These are phyloP conservation scores for Mormoops blainvillei DNA, from an alignment of 2,113 vertebrate genomes.

Conservation along the genomic window DNA sequence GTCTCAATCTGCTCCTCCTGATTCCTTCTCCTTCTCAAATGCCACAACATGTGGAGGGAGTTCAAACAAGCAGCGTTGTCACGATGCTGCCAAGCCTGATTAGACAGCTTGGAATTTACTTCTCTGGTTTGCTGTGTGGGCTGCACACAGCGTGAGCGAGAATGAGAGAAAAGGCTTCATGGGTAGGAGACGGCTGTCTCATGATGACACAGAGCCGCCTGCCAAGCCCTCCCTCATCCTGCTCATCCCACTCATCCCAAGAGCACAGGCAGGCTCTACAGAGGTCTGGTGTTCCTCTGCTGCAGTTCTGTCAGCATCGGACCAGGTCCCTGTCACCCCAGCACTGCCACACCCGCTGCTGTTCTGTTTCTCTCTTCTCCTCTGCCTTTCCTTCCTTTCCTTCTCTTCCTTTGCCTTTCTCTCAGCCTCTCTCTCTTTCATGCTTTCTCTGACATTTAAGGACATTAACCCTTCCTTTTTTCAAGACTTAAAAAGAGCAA, in stretches of 20 bases:
- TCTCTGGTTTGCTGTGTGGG: conserved; percentile 62
- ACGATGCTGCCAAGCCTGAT: conserved; percentile 56
- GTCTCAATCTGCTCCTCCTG: conserved; percentile 43
- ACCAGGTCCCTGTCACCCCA: not conserved
- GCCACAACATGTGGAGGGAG: conserved; percentile 53
- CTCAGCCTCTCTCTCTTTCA: not conserved
- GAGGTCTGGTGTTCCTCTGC: not conserved
- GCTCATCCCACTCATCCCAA: not conserved
- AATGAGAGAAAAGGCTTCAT: conserved; percentile 43
- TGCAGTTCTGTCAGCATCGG: not conserved
- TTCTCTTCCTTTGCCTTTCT: not conserved
- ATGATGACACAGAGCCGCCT: not conserved
- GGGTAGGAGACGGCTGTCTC: conserved; percentile 35
- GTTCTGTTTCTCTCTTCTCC: not conserved
- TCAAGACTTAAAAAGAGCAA: not conserved
- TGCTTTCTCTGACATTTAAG: not conserved
- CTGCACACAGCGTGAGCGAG: conserved; percentile 51
- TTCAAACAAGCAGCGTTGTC: conserved; percentile 58
- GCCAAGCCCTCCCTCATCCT: conserved; percentile 17
- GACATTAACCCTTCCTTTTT: not conserved
- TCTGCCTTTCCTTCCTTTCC: not conserved
- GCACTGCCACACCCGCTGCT: not conserved
- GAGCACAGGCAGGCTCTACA: not conserved
- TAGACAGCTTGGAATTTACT: conserved; percentile 62
- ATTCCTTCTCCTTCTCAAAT: conserved; percentile 48